phyloP scores from a whole-genome alignment of 2,888 invertebrate genomes.

The Pheosia tremula region DNA sequence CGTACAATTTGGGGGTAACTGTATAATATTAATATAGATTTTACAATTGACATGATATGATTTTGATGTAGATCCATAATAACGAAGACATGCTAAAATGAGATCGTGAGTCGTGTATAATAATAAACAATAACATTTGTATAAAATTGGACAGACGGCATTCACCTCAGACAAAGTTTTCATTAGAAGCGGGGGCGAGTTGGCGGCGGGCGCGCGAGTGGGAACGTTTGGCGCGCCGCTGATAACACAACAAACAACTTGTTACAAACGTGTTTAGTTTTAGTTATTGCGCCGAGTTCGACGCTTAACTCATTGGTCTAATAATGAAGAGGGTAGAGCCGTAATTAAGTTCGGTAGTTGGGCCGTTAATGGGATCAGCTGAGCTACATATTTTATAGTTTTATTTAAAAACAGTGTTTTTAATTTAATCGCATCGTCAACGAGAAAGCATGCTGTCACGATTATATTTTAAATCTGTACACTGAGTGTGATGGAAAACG shows the following conservation, averaged over 20 bases:
- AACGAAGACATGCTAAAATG: too few species aligned
- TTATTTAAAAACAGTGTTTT: background rate
- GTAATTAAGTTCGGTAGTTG: conserved; percentile 69
- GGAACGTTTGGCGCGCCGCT: conserved; percentile 78
- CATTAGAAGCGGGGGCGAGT: conserved; percentile 77
- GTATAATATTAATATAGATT: too few species aligned
- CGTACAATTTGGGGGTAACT: too few species aligned
- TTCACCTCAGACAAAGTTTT: conserved; percentile 76
- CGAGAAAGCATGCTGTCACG: too few species aligned
- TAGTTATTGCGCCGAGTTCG: conserved; percentile 82
- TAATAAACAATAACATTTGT: conserved; percentile 39
- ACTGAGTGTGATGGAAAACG: too few species aligned
- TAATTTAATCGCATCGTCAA: too few species aligned
- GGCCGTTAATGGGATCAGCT: conserved; percentile 14
- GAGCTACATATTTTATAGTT: conserved; percentile 7
- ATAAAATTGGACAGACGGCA: conserved; percentile 59
- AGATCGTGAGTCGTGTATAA: background rate
- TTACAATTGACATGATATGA: too few species aligned
- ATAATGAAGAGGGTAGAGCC: conserved; percentile 75
- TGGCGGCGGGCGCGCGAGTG: conserved; percentile 74
- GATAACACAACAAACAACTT: conserved; percentile 84
- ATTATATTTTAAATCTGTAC: too few species aligned
- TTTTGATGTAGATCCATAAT: too few species aligned
- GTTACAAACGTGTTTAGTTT: conserved; percentile 84
- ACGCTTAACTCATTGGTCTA: conserved; percentile 80